phyloP scores from a whole-genome alignment of 2,797 vertebrate species.

The Parauchenoglanis punctatus region DNA sequence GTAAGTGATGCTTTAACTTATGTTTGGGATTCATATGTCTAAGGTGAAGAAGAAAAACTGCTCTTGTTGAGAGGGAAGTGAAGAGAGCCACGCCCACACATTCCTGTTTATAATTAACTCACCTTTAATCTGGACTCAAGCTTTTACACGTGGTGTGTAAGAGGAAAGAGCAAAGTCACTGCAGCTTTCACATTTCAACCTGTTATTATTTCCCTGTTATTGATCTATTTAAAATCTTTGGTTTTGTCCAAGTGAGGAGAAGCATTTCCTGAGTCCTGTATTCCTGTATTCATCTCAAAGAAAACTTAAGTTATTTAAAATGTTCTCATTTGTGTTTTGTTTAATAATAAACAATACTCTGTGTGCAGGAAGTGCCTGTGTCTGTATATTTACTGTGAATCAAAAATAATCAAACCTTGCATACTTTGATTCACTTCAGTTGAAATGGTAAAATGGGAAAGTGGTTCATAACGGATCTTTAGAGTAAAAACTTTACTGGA shows the following conservation, averaged over 20 bases:
- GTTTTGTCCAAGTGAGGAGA: background rate
- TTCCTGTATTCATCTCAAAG: background rate
- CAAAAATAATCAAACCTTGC: background rate
- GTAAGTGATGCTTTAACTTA: background rate
- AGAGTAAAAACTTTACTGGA: background rate
- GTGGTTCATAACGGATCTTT: background rate
- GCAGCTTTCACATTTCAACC: background rate
- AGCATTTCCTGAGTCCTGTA: background rate
- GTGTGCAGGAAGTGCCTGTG: background rate
- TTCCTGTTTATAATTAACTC: background rate
- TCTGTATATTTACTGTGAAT: background rate
- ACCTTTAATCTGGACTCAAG: background rate
- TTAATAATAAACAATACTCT: background rate
- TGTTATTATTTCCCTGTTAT: background rate
- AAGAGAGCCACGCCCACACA: background rate
- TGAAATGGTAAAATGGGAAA: background rate
- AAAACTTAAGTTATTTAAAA: background rate
- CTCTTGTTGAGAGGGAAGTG: background rate
- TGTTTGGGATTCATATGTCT: no score
- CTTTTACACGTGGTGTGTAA: background rate
- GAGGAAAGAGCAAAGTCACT: background rate
- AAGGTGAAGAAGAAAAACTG: background rate
- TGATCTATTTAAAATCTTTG: background rate
- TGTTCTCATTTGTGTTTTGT: background rate
- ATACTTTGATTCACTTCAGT: background rate